A percentile compares a stretch with the other conserved stretches of the same genome.
These are phyloP conservation scores for Drosophila bipectinata DNA, from an alignment of 1,140 invertebrate species.

Conservation along the genomic window DNA sequence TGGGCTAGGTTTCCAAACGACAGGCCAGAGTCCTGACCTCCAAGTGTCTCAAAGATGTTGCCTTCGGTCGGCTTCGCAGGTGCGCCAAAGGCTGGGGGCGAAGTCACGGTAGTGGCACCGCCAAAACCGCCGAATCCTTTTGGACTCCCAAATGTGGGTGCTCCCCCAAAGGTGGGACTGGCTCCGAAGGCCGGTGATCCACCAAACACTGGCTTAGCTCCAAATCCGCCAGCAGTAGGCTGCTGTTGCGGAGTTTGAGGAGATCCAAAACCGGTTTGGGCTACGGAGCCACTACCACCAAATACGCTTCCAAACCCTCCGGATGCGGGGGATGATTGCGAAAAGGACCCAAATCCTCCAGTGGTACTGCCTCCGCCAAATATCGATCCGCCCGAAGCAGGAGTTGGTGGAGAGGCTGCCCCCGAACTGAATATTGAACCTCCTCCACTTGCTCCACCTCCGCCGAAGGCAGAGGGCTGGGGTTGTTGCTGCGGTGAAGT, in stretches of 20 bases:
- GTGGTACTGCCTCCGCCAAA: constrained; percentile 69
- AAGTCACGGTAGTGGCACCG: constrained; percentile 24
- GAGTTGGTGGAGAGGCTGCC: constrained; percentile 26
- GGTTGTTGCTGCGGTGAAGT: constrained; percentile 29
- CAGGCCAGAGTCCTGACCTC: constrained; percentile 85
- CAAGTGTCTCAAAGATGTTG: constrained; percentile 85
- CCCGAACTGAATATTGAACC: constrained; percentile 64
- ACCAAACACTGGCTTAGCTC: constrained; percentile 74
- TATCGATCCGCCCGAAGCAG: constrained; percentile 63
- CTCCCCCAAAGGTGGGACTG: constrained; percentile 84
- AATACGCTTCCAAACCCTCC: constrained; percentile 69
- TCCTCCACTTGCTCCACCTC: constrained; percentile 11
- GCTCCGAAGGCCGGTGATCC: constrained; percentile 84
- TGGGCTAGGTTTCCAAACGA: constrained; percentile 86
- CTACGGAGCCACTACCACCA: constrained; percentile 55
- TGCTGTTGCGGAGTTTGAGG: constrained; percentile 67
- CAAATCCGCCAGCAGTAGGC: constrained; percentile 50
- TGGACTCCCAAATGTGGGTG: constrained; percentile 85
- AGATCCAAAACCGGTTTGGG: constrained; percentile 84
- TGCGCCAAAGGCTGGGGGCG: constrained; percentile 65
- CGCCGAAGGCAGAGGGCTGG: constrained; percentile 43
- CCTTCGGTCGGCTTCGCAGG: constrained; percentile 74
- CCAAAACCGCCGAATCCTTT: constrained; percentile 84
- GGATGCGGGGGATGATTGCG: constrained; percentile 56
- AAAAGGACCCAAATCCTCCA: constrained; percentile 77